Evolutionary conservation across 1,140 invertebrate genomes (phyloP).

Genomic region (Caenorhabditis inopinata): DNA sequence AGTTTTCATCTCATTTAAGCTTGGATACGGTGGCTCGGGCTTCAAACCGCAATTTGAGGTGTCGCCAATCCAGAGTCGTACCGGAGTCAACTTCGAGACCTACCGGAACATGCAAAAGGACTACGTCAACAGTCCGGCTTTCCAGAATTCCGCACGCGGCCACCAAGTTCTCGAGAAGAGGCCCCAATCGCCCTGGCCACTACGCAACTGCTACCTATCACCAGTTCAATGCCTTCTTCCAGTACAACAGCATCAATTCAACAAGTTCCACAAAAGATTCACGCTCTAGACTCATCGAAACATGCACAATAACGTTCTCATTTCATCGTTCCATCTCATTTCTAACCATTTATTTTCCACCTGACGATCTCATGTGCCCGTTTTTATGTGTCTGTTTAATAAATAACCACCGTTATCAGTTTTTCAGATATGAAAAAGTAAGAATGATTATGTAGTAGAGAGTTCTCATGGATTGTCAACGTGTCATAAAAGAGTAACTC

Average conservation of each 20-base stretch:
- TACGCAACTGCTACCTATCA: slow-evolving; percentile 39
- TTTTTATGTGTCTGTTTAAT: neutral
- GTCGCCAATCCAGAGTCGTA: neutral
- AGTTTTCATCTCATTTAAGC: neutral
- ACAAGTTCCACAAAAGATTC: slow-evolving; percentile 39
- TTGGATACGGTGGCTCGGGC: neutral
- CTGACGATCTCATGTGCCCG: neutral
- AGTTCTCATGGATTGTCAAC: too few relatives aligned
- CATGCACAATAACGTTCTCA: too few relatives aligned
- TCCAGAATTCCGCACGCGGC: neutral
- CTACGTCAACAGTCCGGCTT: neutral
- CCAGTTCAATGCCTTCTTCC: slow-evolving; percentile 40
- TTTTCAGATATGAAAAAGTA: too few relatives aligned
- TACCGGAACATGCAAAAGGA: neutral
- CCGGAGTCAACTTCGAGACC: neutral
- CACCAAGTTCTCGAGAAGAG: slow-evolving; percentile 4
- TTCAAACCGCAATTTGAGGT: slow-evolving; percentile 13
- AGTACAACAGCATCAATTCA: slow-evolving; percentile 35
- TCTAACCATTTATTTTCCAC: neutral
- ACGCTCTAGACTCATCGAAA: neutral
- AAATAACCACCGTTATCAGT: neutral
- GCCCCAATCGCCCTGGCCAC: slow-evolving; percentile 15
- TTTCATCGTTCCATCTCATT: neutral
- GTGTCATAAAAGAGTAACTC: too few relatives aligned
- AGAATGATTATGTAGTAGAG: too few relatives aligned